phyloP scores from a whole-genome alignment of 2,113 vertebrate genomes.

The Silurus meridionalis region DNA sequence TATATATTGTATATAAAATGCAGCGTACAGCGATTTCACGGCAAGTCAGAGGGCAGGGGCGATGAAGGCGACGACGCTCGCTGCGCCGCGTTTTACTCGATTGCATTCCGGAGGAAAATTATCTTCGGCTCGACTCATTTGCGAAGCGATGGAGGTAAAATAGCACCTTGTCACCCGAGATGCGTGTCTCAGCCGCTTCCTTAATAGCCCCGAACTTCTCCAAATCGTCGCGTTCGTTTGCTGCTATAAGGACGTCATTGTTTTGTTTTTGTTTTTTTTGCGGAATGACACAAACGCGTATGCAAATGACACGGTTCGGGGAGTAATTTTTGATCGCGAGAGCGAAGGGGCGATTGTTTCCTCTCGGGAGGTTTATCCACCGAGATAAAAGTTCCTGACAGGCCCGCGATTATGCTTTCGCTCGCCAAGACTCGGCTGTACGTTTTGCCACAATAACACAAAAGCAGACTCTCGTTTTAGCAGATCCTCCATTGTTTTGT shows the following conservation, averaged over 20 bases:
- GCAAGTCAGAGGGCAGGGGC: too few species aligned
- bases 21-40: too few species aligned
- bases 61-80: too few species aligned
- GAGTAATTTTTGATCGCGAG: constrained; percentile 12
- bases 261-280: constrained; percentile 13
- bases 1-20: too few species aligned
- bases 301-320: constrained; percentile 32
- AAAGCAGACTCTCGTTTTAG: not conserved
- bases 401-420: not conserved
- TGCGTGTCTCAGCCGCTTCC: constrained; percentile 24
- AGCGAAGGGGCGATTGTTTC: not conserved
- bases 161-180: constrained; percentile 47
- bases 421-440: not conserved
- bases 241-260: not conserved
- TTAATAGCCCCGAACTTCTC: constrained; percentile 34
- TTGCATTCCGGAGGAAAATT: constrained; percentile 24
- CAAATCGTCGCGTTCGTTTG: constrained; percentile 44
- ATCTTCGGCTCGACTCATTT: constrained; percentile 44
- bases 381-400: constrained; percentile 30
- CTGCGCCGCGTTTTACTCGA: not conserved
- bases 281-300: constrained; percentile 27
- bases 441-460: constrained; percentile 17
- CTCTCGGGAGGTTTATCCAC: constrained; percentile 8
- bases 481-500: not conserved
- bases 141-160: constrained; percentile 34